Evolutionary conservation across 2,888 invertebrate species (phyloP).

Genomic region (Aelia acuminata): DNA sequence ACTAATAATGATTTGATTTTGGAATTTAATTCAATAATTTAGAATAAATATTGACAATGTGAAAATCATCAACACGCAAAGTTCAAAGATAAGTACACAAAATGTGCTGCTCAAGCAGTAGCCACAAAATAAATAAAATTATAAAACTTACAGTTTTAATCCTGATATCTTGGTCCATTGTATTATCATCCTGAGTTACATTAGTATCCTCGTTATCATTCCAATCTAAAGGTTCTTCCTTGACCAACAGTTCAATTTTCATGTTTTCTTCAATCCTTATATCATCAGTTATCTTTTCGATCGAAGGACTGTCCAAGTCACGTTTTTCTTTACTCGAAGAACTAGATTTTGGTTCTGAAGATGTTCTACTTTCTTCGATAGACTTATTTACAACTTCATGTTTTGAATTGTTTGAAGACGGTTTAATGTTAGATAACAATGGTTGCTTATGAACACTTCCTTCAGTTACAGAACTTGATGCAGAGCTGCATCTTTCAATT

Average conservation of each 20-base stretch:
- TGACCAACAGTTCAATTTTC: slow-evolving; percentile 68
- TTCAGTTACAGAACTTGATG: slow-evolving; percentile 43
- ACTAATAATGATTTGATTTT: too few species aligned
- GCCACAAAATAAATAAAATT: neutral
- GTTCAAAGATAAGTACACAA: too few species aligned
- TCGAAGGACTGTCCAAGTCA: slow-evolving; percentile 3
- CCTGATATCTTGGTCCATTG: slow-evolving; percentile 67
- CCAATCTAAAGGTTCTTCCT: slow-evolving; percentile 83
- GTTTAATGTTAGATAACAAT: neutral
- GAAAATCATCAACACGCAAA: too few species aligned
- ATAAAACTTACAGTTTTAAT: slow-evolving; percentile 57
- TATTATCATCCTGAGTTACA: slow-evolving; percentile 68
- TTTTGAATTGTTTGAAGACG: neutral
- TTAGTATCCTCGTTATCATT: slow-evolving; percentile 75
- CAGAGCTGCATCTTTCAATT: slow-evolving; percentile 46
- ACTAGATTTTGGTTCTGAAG: neutral
- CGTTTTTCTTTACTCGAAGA: slow-evolving; percentile 21
- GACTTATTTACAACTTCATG: neutral
- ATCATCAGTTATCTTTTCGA: slow-evolving; percentile 55
- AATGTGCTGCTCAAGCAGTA: neutral
- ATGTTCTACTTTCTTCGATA: neutral
- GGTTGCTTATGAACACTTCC: slow-evolving; percentile 55
- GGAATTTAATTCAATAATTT: too few species aligned
- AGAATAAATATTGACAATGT: too few species aligned
- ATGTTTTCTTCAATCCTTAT: slow-evolving; percentile 65